phyloP scores from a whole-genome alignment of 2,888 invertebrate species.

The Schrankia costaestrigalis region DNA sequence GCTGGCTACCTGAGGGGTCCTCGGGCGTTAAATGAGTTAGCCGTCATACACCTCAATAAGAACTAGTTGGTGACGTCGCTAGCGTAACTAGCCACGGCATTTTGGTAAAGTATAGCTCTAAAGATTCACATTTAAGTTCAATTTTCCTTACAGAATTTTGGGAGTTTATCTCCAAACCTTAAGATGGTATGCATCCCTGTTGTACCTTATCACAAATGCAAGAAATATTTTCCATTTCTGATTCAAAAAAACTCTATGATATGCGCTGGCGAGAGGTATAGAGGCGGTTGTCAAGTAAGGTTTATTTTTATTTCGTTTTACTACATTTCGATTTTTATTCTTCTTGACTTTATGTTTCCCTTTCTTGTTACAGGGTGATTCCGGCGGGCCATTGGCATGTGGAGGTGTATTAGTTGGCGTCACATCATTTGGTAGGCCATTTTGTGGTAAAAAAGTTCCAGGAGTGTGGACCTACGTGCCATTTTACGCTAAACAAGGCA shows the following conservation, averaged over 20 bases:
- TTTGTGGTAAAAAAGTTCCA: conserved; percentile 34
- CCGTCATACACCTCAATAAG: too few relatives aligned
- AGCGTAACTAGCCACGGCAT: too few relatives aligned
- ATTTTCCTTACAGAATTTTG: too few relatives aligned
- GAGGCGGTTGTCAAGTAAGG: conserved; percentile 15
- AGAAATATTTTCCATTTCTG: too few relatives aligned
- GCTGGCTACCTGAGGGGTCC: too few relatives aligned
- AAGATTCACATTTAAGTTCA: too few relatives aligned
- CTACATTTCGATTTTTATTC: background rate
- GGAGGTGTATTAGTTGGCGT: conserved; percentile 37
- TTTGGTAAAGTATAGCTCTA: too few relatives aligned
- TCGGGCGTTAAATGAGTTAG: too few relatives aligned
- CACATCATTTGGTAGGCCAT: conserved; percentile 38
- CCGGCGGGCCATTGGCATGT: conserved; percentile 43
- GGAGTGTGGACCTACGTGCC: conserved; percentile 32
- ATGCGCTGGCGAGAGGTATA: conserved; percentile 10
- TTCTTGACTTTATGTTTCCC: background rate
- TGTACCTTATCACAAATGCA: too few relatives aligned
- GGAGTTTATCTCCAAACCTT: too few relatives aligned
- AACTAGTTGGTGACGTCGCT: too few relatives aligned
- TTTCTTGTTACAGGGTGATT: conserved; percentile 37
- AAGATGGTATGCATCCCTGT: too few relatives aligned
- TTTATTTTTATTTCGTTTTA: background rate
- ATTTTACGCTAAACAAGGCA: conserved; percentile 26
- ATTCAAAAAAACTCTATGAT: conserved; percentile 5